Evolutionary conservation across 1,140 invertebrate genomes (phyloP).

Genomic region (Caenorhabditis latens): DNA sequence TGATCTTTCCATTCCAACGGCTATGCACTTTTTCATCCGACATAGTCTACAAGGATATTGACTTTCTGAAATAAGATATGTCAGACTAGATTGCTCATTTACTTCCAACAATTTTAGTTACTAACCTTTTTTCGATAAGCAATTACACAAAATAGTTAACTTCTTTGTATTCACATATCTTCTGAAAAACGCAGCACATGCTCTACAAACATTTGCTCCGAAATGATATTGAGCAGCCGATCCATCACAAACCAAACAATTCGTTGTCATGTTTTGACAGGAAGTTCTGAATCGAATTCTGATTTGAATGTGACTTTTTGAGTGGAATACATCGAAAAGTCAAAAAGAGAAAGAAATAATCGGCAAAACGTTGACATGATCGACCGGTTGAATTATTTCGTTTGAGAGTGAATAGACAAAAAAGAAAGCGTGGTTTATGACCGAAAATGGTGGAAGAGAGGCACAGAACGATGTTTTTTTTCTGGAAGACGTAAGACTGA

Average conservation of each 20-base stretch:
- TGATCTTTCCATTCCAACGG: slow-evolving; percentile 21
- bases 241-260: slow-evolving; percentile 33
- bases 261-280: not conserved
- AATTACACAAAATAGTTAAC: slow-evolving; percentile 24
- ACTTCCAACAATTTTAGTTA: not conserved
- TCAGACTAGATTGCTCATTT: not conserved
- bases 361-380: not conserved
- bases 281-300: not conserved
- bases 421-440: not conserved
- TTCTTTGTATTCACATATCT: slow-evolving; percentile 46
- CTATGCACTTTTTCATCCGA: slow-evolving; percentile 21
- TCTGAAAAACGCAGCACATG: slow-evolving; percentile 40
- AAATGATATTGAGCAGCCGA: slow-evolving; percentile 22
- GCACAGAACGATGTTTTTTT: not conserved
- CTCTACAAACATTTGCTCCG: slow-evolving; percentile 24
- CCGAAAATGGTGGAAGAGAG: not conserved
- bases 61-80: slow-evolving; percentile 39
- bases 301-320: not conserved
- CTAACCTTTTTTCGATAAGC: slow-evolving; percentile 7
- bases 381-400: slow-evolving; percentile 30
- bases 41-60: slow-evolving; percentile 41
- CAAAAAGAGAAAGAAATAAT: not conserved
- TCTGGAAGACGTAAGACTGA: too few species aligned
- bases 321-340: not conserved
- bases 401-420: not conserved